Base-by-base conservation (phyloP, 1,140 invertebrate genomes). In the Bombus difficillimus region DNA sequence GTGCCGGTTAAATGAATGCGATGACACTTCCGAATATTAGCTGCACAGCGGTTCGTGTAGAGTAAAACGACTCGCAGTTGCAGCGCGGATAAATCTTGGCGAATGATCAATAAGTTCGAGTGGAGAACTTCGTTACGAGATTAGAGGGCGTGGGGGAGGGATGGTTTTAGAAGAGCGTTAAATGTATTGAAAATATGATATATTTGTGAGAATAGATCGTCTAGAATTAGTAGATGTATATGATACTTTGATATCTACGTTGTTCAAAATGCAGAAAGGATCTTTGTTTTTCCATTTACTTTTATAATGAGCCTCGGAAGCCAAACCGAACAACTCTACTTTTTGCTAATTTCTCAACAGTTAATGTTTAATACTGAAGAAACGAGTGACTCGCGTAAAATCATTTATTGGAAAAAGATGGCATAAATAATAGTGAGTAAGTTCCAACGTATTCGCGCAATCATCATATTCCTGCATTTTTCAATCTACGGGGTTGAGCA, bases 11-110 rank as follows among this genome's bases (percentile, higher is more conserved):
- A 89, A 83, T 66, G 59, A 62, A 81, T 72, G 5, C 47, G 32
- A 68, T 39, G 53, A 72, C 66, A 34, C 66, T 57, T 71, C 25
- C 22, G 71, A 84, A 79, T 84, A 79, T 68, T 84, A 84, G 39
- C 47, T 32, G n/a, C 18, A 41, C 10, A 2, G 39, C 12, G 41
- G 41, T 28, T 34, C 32, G 39, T 1, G 25, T 18, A 8, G 8
- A 25, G 6, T 22, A 37, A 41, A 43, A n/a, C 28, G 10, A 43
- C n/a, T n/a, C 32, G n/a, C n/a, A 15, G 22, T 59, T 41, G 15
- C 39, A 37, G 39, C 37, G 13, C 22, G 3, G 15, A 62, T 43
- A 18, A 64, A 43, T 74, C 34, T n/a, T 28, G 28, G 12, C 32
- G 32, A 47, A 62, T 28, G 62, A 79, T 80, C 13, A 28, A 62